Evolutionary conservation across 2,797 vertebrate species (phyloP).

Genomic region (Microctenopoma stevenorrisi): DNA sequence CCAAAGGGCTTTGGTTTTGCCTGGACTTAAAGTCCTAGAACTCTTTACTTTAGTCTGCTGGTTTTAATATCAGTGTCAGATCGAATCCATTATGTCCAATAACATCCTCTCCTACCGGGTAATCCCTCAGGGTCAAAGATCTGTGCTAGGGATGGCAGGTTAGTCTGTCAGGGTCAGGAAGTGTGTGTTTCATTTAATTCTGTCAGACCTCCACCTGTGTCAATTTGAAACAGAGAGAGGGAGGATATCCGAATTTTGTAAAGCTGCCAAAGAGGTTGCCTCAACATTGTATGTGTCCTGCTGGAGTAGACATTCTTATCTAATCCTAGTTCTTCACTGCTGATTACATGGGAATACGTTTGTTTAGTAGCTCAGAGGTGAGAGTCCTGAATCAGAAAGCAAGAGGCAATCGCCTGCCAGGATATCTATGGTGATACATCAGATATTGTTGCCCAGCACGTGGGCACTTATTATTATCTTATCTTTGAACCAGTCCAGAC

Average conservation of each 20-base stretch:
- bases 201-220: conserved; percentile 12
- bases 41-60: conserved; percentile 5
- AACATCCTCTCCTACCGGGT: conserved; percentile 70
- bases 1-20: conserved; percentile 28
- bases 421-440: too few species aligned
- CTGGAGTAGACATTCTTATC: background rate
- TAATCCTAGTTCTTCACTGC: background rate
- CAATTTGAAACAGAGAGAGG: conserved; percentile 15
- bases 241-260: conserved; percentile 12
- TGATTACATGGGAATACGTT: background rate
- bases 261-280: background rate
- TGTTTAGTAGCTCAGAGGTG: background rate
- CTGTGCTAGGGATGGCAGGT: conserved; percentile 46
- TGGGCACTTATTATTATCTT: background rate
- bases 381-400: background rate
- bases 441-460: too few species aligned
- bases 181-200: conserved; percentile 49
- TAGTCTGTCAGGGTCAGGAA: conserved; percentile 35
- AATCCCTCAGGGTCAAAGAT: conserved; percentile 57
- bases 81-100: conserved; percentile 71
- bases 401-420: too few species aligned
- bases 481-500: background rate
- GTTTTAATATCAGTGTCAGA: conserved; percentile 44
- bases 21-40: background rate
- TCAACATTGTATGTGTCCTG: background rate